Evolutionary conservation across 2,888 invertebrate genomes (phyloP).

Genomic region (Andrena flavipes): DNA sequence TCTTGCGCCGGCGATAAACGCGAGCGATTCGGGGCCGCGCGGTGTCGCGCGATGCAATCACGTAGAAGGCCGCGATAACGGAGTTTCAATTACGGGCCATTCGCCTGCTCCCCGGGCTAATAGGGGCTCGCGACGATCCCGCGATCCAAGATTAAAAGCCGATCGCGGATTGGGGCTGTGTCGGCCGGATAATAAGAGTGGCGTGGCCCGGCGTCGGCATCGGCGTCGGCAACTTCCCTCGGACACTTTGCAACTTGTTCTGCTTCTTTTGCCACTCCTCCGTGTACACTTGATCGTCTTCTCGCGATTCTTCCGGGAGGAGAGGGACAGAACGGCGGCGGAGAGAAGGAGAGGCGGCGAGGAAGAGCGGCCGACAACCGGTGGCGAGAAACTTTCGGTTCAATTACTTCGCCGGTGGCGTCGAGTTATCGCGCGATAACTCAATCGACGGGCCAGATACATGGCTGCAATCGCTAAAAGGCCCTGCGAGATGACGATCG

Average conservation of each 20-base stretch:
- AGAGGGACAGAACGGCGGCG: neutral
- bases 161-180: constrained; percentile 31
- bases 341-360: neutral
- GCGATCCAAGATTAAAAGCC: constrained; percentile 61
- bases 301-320: neutral
- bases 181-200: constrained; percentile 59
- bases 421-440: constrained; percentile 77
- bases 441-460: constrained; percentile 77
- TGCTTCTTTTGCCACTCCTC: constrained; percentile 23
- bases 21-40: constrained; percentile 60
- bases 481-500: constrained; percentile 65
- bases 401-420: constrained; percentile 74
- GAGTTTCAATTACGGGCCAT: constrained; percentile 82
- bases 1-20: constrained; percentile 71
- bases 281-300: neutral
- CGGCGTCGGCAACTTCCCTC: constrained; percentile 62
- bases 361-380: constrained; percentile 65
- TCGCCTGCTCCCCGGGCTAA: constrained; percentile 66
- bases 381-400: constrained; percentile 74
- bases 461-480: constrained; percentile 82
- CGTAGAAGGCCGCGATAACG: constrained; percentile 83
- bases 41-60: constrained; percentile 78
- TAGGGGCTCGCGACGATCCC: constrained; percentile 59
- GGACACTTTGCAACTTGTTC: constrained; percentile 51
- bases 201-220: constrained; percentile 6